Evolutionary conservation across 1,140 invertebrate genomes (phyloP), one percentile per base, ranked within the genome.

Genomic region (Arctopsyche grandis): DNA sequence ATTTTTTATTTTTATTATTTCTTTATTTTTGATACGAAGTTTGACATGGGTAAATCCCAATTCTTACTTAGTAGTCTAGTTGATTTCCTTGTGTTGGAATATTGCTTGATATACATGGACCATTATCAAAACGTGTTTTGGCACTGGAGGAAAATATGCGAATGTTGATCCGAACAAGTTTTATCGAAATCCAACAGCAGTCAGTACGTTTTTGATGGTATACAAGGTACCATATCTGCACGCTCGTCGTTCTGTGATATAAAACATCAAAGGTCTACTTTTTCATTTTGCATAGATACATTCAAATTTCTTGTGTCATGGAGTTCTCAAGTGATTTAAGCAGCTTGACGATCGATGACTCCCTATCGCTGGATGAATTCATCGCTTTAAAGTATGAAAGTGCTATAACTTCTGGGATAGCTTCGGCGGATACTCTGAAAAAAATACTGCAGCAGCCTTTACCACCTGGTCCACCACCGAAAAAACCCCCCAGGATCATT

Each of bases 401-500:
- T 58, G 46, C 43, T 16, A 5, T 75, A 24, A 29, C 14, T 21
- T 29, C 71, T 0, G 71, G 71, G 0, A 24, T 24, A n/a, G 56
- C 29, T 43, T 76, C 74, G 16, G 90, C 89, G 1, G 90, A 91
- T 78, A 91, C 90, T 10, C 84, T 92, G 24, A 91, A 91, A 83
- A 89, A 89, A 63, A 91, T 91, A 38, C 84, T 93, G 26, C 91
- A 90, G 82, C 88, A 91, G 79, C 91, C 92, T 0, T 84, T 93
- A 76, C 92, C 92, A 0, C 43, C 84, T n/a, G 92, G 92, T 1
- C 92, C 92, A 9, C 91, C 92, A 38, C 93, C 93, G 0, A 90
- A 91, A 82, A 94, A 94, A 84, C 93, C 93, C 19, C 93, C 93
- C 0, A 84, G 93, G 84, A 91, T 90, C 7, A 93, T 93, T 84